Evolutionary conservation across 1,140 invertebrate species (phyloP).

Genomic region (Drosophila pachea): DNA sequence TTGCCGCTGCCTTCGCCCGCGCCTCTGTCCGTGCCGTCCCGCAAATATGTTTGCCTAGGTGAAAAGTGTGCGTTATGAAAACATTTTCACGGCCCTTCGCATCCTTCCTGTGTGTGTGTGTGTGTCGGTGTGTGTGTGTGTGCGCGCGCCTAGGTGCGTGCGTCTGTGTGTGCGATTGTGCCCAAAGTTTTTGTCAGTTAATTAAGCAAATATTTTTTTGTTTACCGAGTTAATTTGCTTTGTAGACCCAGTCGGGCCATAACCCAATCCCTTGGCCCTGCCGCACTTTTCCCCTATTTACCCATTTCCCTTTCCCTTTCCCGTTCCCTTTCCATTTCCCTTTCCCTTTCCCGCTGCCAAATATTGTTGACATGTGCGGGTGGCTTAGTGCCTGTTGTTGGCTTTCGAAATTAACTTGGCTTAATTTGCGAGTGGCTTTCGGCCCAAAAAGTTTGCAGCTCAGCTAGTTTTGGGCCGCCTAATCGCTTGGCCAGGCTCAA

Average conservation of each 20-base stretch:
- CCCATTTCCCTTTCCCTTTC: no score
- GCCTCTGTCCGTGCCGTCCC: neutral
- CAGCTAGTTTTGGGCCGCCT: neutral
- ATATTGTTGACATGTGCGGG: constrained; percentile 58
- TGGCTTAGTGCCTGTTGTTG: constrained; percentile 35
- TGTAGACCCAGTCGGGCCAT: constrained; percentile 17
- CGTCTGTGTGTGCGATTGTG: constrained; percentile 27
- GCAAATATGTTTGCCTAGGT: constrained; percentile 41
- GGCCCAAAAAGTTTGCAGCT: constrained; percentile 6
- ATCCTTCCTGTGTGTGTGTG: neutral
- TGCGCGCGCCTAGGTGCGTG: neutral
- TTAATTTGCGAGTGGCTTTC: constrained; percentile 34
- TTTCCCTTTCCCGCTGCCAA: neutral
- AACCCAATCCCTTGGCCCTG: constrained; percentile 1
- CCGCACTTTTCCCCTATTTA: no score
- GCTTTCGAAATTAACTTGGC: constrained; percentile 35
- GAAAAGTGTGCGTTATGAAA: constrained; percentile 58
- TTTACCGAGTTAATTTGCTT: constrained; percentile 69
- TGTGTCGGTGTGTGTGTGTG: neutral
- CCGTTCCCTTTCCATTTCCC: no score
- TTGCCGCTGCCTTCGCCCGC: no score
- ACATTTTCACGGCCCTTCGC: constrained; percentile 43
- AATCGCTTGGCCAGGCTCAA: constrained; percentile 21
- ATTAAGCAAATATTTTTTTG: constrained; percentile 75
- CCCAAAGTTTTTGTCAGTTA: constrained; percentile 73